These are phyloP conservation scores for Dallia pectoralis DNA, from an alignment of 2,797 vertebrate genomes.

Conservation along the genomic window DNA sequence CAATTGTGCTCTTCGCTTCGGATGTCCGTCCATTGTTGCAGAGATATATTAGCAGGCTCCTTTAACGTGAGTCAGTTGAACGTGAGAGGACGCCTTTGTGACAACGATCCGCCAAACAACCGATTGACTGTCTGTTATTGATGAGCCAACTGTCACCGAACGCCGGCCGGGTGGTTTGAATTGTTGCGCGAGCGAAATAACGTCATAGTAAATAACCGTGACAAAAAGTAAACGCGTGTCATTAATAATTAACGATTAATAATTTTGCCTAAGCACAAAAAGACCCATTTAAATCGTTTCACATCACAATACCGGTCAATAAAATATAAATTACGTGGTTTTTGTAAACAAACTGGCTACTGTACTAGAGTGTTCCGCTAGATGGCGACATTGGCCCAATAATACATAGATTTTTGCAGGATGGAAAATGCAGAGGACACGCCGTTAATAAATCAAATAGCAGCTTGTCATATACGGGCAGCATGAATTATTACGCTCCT, in stretches of 20 bases:
- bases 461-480: not conserved
- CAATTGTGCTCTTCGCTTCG: slow-evolving; percentile 21
- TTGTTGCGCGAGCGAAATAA: slow-evolving; percentile 2
- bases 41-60: not conserved
- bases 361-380: not conserved
- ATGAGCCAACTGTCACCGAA: slow-evolving; percentile 29
- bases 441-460: not conserved
- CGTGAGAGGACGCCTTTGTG: not conserved
- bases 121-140: not conserved
- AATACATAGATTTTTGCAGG: not conserved
- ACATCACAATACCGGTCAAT: no score
- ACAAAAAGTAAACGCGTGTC: no score
- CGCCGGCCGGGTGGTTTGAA: slow-evolving; percentile 13
- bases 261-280: no score
- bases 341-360: not conserved
- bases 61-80: not conserved
- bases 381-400: slow-evolving; percentile 24
- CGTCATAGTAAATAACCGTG: no score
- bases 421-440: not conserved
- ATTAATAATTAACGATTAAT: no score
- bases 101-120: not conserved
- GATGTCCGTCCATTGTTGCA: slow-evolving; percentile 29
- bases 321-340: not conserved
- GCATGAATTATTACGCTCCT: slow-evolving; percentile 19
- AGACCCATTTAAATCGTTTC: no score